Conservation (phyloP, 2,797 vertebrate genomes). For the Poeciliopsis infans region DNA sequence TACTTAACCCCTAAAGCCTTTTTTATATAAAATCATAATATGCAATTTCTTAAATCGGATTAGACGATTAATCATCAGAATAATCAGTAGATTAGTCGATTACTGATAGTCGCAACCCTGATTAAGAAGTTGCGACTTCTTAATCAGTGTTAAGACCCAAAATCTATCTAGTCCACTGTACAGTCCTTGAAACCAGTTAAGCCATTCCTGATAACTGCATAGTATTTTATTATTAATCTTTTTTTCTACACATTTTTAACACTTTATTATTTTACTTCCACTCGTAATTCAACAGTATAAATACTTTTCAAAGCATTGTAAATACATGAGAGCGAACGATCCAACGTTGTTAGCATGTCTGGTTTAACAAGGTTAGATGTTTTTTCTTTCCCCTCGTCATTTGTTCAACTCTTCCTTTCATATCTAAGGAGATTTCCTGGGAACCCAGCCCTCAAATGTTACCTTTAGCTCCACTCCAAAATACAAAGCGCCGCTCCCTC, state of each 20-base stretch:
- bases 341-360: neutral
- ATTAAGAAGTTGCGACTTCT: neutral
- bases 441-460: neutral
- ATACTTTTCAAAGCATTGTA: neutral
- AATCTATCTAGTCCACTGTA: too few species aligned
- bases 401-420: neutral
- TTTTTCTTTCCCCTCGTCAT: neutral
- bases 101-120: too few species aligned
- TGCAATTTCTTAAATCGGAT: too few species aligned
- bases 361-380: neutral
- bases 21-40: too few species aligned
- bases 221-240: too few species aligned
- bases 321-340: neutral
- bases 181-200: too few species aligned
- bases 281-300: neutral
- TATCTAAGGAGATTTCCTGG: neutral
- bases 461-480: slow-evolving; percentile 86
- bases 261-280: too few species aligned
- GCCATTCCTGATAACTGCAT: too few species aligned
- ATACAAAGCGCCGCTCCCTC: slow-evolving; percentile 69
- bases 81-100: too few species aligned
- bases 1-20: too few species aligned
- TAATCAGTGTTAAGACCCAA: neutral
- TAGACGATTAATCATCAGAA: too few species aligned
- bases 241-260: too few species aligned